Evolutionary conservation across 2,113 vertebrate genomes (phyloP).

Genomic region (Macaca fascicularis): T2T-MFA8v1.1 NC_088393.1:55727501-55728000

Average conservation of each 20-base stretch:
- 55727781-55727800: conserved; percentile 85
- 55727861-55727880: conserved; percentile 94
- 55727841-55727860: conserved; percentile 89
- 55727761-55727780: conserved; percentile 90
- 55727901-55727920: not conserved
- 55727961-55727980: conserved; percentile 78
- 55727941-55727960: conserved; percentile 48
- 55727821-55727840: conserved; percentile 77
- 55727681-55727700: conserved; percentile 86
- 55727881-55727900: conserved; percentile 41
- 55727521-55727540: conserved; percentile 83
- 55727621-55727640: conserved; percentile 98
- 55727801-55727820: conserved; percentile 80
- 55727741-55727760: conserved; percentile 60
- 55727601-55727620: conserved; percentile 92
- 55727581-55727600: conserved; percentile 96
- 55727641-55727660: conserved; percentile 93
- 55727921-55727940: not conserved
- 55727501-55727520: conserved; percentile 86
- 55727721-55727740: conserved; percentile 59
- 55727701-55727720: not conserved
- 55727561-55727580: conserved; percentile 92
- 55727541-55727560: conserved; percentile 87
- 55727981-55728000: conserved; percentile 88
- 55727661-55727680: conserved; percentile 95